A percentile compares a stretch with the other conserved stretches of the same genome.
phyloP scores from a whole-genome alignment of 2,888 invertebrate species.

The Drosophila peninsularis region DNA sequence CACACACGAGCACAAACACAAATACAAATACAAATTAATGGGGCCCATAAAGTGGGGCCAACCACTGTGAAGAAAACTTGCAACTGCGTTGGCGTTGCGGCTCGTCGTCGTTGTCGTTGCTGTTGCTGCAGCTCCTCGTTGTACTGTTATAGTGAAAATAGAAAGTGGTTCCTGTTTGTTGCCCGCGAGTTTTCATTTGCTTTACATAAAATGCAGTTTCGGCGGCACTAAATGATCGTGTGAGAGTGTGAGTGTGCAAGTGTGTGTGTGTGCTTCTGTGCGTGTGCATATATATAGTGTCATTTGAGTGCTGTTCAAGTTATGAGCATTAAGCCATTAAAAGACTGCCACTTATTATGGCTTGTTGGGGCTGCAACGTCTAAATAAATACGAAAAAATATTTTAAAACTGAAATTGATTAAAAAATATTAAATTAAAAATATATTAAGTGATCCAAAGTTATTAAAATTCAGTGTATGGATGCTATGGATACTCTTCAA shows the following conservation, averaged over 20 bases:
- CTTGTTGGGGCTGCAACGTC: constrained; percentile 8
- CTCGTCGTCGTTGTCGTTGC: constrained; percentile 19
- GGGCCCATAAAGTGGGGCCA: constrained; percentile 66
- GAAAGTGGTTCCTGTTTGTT: constrained; percentile 83
- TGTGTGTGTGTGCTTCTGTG: constrained; percentile 21
- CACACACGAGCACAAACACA: constrained; percentile 41
- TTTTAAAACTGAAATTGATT: neutral
- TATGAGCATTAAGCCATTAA: constrained; percentile 30
- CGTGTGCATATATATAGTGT: constrained; percentile 33
- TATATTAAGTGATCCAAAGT: neutral
- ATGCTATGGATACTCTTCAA: neutral
- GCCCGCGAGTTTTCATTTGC: constrained; percentile 77
- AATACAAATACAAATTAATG: constrained; percentile 61
- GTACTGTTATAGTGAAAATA: constrained; percentile 83
- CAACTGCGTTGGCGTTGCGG: constrained; percentile 59
- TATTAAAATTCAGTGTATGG: neutral
- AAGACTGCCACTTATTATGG: constrained; percentile 17
- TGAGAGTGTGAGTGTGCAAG: constrained; percentile 19
- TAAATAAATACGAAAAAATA: neutral
- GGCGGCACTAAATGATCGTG: constrained; percentile 25
- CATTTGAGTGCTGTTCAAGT: constrained; percentile 41
- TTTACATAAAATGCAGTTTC: constrained; percentile 75
- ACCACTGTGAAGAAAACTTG: constrained; percentile 69
- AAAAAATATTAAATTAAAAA: neutral
- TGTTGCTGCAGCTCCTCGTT: constrained; percentile 47